Base-by-base conservation (phyloP, 2,113 vertebrate genomes). In the Naja naja region DNA sequence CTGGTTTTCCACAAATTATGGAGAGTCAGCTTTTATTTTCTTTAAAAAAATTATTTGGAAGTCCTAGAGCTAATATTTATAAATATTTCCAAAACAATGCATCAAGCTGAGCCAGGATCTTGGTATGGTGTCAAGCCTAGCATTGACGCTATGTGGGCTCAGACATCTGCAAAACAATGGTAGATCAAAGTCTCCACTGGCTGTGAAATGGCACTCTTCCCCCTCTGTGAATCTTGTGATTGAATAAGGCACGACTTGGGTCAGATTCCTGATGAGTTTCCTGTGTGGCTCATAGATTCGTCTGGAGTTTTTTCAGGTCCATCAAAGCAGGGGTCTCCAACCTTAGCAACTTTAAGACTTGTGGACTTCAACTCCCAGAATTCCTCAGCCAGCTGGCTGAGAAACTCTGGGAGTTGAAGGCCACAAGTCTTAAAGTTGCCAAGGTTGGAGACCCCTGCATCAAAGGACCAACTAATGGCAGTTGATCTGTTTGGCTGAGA, bases 131-230 rank as follows among this genome's bases (percentile, higher is more conserved):
- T 49, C 14, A 27, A 90, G 92, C 81, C 89, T 93, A 87, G 89
- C 89, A 64, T 12, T 39, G 81, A 90, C 92, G 52, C 92, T 87
- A 89, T 87, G 81, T 90, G 92, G 43, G 92, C 43, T 93, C 81
- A 87, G 81, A 90, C 88, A 93, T 90, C 92, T 93, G 92, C 52
- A 64, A 81, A 52, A 14, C 30, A 53, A 64, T n/a, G 45, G 7
- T 34, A 90, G 54, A 86, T 90, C 92, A 90, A 93, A 90, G 92
- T 20, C 55, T 52, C 45, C 30, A 6, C 89, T 90, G 27, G 81
- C 74, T 90, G 54, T 93, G 92, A 39, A 85, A 60, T 60, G 89
- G 25, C 45, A 86, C 30, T 45, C 7, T 39, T 20, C 45, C 88
- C 52, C 43, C 74, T 90, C n/a, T 60, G 89, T 86, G 89, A 64